phyloP scores from a whole-genome alignment of 2,888 invertebrate genomes.

The Dysmachus trigonus region DNA sequence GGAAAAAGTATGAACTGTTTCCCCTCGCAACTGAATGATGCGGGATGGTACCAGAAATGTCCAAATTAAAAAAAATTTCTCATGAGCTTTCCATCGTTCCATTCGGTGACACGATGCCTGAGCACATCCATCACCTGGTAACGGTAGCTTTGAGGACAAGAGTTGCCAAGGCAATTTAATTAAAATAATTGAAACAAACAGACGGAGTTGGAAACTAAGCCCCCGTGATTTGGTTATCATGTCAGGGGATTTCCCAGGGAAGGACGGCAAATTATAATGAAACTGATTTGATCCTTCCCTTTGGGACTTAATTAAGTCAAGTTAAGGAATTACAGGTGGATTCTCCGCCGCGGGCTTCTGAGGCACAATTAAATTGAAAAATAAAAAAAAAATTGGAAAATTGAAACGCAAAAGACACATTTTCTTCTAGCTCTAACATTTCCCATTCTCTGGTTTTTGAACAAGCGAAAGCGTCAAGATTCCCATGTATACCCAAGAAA shows the following conservation, averaged over 20 bases:
- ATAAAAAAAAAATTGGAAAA: not conserved
- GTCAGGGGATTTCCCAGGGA: not conserved
- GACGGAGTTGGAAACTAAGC: constrained; percentile 3
- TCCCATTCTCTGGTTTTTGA: not conserved
- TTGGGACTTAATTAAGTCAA: constrained; percentile 23
- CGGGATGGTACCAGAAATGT: not conserved
- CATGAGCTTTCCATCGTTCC: not conserved
- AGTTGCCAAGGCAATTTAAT: constrained; percentile 44
- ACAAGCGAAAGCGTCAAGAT: not conserved
- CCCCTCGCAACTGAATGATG: not conserved
- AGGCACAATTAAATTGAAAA: constrained; percentile 11
- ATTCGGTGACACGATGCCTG: not conserved
- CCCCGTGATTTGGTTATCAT: constrained; percentile 22
- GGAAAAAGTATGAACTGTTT: not conserved
- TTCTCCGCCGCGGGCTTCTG: not conserved
- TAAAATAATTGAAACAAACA: constrained; percentile 46
- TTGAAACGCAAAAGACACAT: not conserved
- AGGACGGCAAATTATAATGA: constrained; percentile 21
- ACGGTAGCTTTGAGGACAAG: constrained; percentile 28
- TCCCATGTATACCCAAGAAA: constrained; percentile 4
- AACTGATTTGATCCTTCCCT: constrained; percentile 22
- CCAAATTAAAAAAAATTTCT: constrained; percentile 28
- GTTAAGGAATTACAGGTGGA: constrained; percentile 22
- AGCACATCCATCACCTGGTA: constrained; percentile 15
- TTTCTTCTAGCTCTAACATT: not conserved